Evolutionary conservation across 2,888 invertebrate species (phyloP), one percentile per base, ranked within the genome.

Genomic region (Caenorhabditis sp.): DNA sequence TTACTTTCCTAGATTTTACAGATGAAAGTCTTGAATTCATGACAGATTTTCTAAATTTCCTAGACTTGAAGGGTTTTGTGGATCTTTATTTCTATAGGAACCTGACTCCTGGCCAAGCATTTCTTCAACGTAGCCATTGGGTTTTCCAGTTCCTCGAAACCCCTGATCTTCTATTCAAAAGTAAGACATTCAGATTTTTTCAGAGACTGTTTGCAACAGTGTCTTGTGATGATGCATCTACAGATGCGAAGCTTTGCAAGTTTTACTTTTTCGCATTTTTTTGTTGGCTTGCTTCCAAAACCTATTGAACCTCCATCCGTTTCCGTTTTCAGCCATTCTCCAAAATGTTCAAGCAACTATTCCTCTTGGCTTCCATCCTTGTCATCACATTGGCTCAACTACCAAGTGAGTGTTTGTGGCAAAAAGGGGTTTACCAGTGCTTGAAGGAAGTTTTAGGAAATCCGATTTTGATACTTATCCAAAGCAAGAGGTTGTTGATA

Each of bases 1-100:
- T 98, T 98, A 72, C 97, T 97, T 94, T 98, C 98, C 98, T 98
- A 98, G 94, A 97, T 97, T 76, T 97, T 97, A 84, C 97, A 96
- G 93, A 66, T 90, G 87, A 87, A 89, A 24, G 87, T 86, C 58
- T 98, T 98, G 94, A 98, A 98, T 94, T 96, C 97, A 92, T 94
- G 95, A 92, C 98, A 98, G 93, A 99, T 97, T 94, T 97, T 98
- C 94, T 98, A 98, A 90, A 98, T 96, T 93, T 98, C 97, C 85
- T 98, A 96, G 93, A 98, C 98, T 31, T 22, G 7, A 47, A n/a
- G 44, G 12, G 2, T 44, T 10, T 16, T 19, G 28, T 19, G n/a
- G n/a, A n/a, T n/a, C n/a, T n/a, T n/a, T n/a, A n/a, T n/a, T n/a
- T n/a, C n/a, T n/a, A n/a, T n/a, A n/a, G n/a, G n/a, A n/a, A n/a